Base-by-base conservation (phyloP, 1,140 invertebrate species). In the Drosophila repletoides region DNA sequence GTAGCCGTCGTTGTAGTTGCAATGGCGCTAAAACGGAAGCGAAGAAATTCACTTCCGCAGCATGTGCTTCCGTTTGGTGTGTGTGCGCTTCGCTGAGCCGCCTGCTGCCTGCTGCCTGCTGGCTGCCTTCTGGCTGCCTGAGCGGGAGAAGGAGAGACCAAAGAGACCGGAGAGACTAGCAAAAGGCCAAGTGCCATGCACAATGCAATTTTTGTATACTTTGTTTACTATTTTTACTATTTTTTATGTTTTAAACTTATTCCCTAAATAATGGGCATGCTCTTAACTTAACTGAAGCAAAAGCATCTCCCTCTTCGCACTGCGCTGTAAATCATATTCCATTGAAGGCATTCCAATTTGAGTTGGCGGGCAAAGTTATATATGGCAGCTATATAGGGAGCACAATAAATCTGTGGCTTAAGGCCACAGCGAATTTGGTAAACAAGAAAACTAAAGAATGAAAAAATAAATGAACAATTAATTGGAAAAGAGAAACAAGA, bases 51-150 rank as follows among this genome's bases (percentile, higher is more conserved):
- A 71, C 71, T 74, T 74, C 71, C 67, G 60, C 71, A 66, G 46
- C 67, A 74, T 71, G 71, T 74, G 71, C 71, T 74, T 74, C 71
- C 71, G 71, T 55, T 74, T 71, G 48, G 48, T 73, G 66, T 64
- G 65, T 72, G 70, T 56, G 36, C 69, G 65, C 65, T 64, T 72
- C 58, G 58, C 46, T 72, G 58, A 69, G 51, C 70, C 51, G 59
- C 36, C 36, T 53, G 41, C 34, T n/a, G 24, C 31, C 33, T 22
- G 12, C n/a, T n/a, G n/a, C n/a, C n/a, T n/a, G n/a, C n/a, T n/a
- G n/a, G n/a, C n/a, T n/a, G n/a, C n/a, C n/a, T n/a, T n/a, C n/a
- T n/a, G n/a, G n/a, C n/a, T n/a, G n/a, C n/a, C n/a, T n/a, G n/a
- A n/a, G n/a, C n/a, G n/a, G n/a, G 2, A 5, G 22, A 33, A 40